Percentiles rank a stretch among this genome's conserved stretches.
Evolutionary conservation across 2,113 vertebrate genomes (phyloP).

Genomic region (Dipodomys merriami): DNA sequence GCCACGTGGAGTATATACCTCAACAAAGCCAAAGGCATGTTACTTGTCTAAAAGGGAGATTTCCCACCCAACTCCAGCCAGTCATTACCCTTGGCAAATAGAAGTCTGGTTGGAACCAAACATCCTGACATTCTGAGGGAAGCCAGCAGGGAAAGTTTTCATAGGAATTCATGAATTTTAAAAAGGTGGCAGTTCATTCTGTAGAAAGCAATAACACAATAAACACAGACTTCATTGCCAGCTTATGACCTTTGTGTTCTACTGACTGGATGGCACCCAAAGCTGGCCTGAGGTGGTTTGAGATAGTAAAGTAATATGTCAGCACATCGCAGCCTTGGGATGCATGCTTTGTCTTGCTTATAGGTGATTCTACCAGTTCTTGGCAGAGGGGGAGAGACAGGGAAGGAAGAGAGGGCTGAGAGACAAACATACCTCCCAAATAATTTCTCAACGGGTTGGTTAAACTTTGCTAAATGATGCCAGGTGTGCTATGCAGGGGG

Average conservation of each 20-base stretch:
- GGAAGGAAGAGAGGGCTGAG: too few species aligned
- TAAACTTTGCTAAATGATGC: conserved; percentile 70
- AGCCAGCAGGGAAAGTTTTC: not conserved
- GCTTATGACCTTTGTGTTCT: not conserved
- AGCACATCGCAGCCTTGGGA: not conserved
- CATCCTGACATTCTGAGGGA: conserved; percentile 14
- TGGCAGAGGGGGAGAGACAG: conserved; percentile 1
- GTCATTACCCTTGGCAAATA: not conserved
- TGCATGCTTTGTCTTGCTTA: not conserved
- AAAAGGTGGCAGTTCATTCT: not conserved
- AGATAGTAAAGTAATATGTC: not conserved
- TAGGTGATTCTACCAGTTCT: not conserved
- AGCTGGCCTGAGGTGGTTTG: not conserved
- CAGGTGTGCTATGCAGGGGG: conserved; percentile 76
- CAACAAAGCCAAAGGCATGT: not conserved
- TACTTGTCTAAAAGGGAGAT: not conserved
- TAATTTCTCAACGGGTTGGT: conserved; percentile 64
- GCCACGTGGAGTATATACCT: not conserved
- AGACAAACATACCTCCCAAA: conserved; percentile 36
- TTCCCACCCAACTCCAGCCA: not conserved
- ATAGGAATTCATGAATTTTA: conserved; percentile 24
- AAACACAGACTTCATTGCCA: not conserved
- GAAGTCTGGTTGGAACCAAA: not conserved
- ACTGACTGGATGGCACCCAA: not conserved
- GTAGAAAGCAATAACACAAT: not conserved